These are phyloP conservation scores for Takifugu rubripes DNA, from an alignment of 2,797 vertebrate species.

Conservation along the genomic window DNA sequence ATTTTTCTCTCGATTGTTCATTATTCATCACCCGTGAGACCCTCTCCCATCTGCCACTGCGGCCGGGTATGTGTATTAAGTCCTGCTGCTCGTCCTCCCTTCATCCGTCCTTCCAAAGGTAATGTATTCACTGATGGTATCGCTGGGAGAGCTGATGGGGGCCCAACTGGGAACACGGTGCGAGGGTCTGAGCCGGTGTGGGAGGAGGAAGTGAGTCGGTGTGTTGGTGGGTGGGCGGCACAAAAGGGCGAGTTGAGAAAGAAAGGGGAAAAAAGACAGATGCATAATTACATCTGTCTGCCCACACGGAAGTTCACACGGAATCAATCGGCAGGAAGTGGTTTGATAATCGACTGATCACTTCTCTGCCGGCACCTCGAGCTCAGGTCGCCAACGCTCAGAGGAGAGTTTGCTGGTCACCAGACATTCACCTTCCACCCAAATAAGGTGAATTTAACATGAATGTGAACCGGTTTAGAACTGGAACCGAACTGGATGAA, in stretches of 20 bases:
- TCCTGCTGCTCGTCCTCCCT: conserved; percentile 11
- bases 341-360: too few relatives aligned
- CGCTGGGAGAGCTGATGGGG: conserved; percentile 48
- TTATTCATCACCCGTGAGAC: too few relatives aligned
- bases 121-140: conserved; percentile 56
- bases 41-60: too few relatives aligned
- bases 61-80: not conserved
- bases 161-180: conserved; percentile 53
- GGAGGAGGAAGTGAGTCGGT: conserved; percentile 34
- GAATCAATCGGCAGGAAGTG: conserved; percentile 25
- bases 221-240: conserved; percentile 14
- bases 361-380: too few relatives aligned
- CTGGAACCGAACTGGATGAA: too few relatives aligned
- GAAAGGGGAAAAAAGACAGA: conserved; percentile 18
- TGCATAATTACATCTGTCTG: conserved; percentile 38
- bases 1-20: too few relatives aligned
- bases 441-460: too few relatives aligned
- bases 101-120: conserved; percentile 57
- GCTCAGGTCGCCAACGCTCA: too few relatives aligned
- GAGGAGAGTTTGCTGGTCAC: too few relatives aligned
- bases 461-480: too few relatives aligned
- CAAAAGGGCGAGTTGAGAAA: conserved; percentile 2
- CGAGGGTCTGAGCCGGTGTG: conserved; percentile 32
- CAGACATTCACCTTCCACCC: too few relatives aligned
- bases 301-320: conserved; percentile 17